phyloP scores from a whole-genome alignment of 1,140 invertebrate species.

The Meteorus sp. region DNA sequence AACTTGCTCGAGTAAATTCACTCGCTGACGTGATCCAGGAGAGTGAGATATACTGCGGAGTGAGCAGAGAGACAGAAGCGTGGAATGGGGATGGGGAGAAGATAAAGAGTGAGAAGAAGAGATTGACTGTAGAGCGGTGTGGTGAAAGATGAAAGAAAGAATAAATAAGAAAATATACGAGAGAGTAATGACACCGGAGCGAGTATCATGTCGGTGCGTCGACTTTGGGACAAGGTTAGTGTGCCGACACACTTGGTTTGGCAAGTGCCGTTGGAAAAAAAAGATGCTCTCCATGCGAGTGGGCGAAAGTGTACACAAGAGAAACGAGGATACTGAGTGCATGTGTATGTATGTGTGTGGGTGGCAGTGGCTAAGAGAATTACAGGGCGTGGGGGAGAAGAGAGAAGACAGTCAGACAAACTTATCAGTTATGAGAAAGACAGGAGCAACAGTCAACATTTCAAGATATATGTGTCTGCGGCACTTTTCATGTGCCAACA shows the following conservation, averaged over 20 bases:
- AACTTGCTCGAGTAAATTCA: conserved; percentile 7
- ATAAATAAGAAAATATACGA: conserved; percentile 3
- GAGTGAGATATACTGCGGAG: background rate
- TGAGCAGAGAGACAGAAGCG: background rate
- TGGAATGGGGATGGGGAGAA: background rate
- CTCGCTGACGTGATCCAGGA: background rate
- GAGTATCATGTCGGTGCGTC: conserved; percentile 16
- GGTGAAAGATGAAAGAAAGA: background rate
- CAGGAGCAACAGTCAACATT: too few relatives aligned
- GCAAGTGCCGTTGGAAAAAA: conserved; percentile 16
- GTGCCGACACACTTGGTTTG: conserved; percentile 32
- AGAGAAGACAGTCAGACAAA: too few relatives aligned
- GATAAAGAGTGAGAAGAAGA: background rate
- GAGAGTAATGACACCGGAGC: conserved; percentile 20
- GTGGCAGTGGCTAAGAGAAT: background rate
- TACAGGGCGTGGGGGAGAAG: conserved; percentile 19
- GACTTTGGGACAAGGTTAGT: conserved; percentile 44
- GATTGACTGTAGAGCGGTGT: background rate
- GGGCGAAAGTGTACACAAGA: background rate
- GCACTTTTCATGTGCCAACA: too few relatives aligned
- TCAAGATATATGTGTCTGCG: too few relatives aligned
- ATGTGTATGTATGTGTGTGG: background rate
- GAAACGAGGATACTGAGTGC: background rate
- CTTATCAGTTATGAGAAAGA: too few relatives aligned
- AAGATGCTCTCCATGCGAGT: background rate